These are phyloP conservation scores for Meghimatium bilineatum DNA, from an alignment of 2,888 invertebrate genomes.

Conservation along the genomic window DNA sequence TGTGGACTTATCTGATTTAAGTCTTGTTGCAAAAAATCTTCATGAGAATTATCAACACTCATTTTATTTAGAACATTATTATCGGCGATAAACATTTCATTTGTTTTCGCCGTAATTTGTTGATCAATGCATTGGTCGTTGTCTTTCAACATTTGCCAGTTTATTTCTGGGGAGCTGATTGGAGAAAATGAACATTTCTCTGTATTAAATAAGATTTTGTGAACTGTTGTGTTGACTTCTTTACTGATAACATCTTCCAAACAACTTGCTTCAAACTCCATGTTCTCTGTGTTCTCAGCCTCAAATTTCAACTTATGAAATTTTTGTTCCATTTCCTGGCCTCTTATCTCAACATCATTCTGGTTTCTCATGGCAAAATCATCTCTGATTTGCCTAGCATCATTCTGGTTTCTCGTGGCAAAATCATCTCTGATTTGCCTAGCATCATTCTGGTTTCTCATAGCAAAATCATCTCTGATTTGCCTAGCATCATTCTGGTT, in stretches of 20 bases:
- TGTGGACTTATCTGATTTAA: neutral
- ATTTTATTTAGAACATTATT: neutral
- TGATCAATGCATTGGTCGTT: neutral
- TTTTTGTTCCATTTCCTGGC: neutral
- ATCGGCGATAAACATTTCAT: neutral
- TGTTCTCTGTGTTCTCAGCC: neutral
- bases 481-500: no score
- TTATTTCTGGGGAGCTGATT: no score
- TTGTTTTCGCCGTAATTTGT: neutral
- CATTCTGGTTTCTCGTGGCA: no score
- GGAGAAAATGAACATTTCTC: conserved; percentile 19
- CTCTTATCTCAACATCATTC: neutral
- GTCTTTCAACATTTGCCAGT: no score
- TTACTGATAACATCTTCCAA: neutral
- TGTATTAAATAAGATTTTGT: conserved; percentile 20
- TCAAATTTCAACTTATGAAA: neutral
- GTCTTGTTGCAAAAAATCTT: neutral
- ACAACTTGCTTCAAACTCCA: neutral
- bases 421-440: no score
- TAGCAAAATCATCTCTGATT: no score
- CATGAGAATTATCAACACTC: no score
- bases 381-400: no score
- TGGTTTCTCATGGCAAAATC: no score
- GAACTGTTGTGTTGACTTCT: conserved; percentile 18
- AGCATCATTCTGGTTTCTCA: no score